These are phyloP conservation scores for Brachyrhaphis roseni DNA, from an alignment of 2,797 vertebrate species.

Conservation along the genomic window DNA sequence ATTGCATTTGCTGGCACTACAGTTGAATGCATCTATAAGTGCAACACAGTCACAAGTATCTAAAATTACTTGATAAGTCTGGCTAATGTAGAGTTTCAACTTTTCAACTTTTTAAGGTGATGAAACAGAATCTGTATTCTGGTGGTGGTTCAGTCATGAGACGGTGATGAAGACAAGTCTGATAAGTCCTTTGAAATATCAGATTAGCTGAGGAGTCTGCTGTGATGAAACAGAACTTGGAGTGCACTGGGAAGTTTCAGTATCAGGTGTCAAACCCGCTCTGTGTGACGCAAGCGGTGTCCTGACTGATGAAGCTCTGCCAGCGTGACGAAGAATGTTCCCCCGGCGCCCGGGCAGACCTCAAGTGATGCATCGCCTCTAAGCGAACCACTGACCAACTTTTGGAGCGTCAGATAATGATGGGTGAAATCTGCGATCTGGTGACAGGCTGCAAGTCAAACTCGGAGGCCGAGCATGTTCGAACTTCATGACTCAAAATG, in stretches of 20 bases:
- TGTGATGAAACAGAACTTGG: slow-evolving; percentile 11
- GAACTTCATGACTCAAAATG: slow-evolving; percentile 45
- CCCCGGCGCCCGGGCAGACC: not conserved
- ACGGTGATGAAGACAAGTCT: not conserved
- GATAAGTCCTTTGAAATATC: slow-evolving; percentile 1
- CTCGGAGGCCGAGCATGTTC: slow-evolving; percentile 34
- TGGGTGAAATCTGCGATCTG: slow-evolving; percentile 22
- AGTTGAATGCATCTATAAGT: not conserved
- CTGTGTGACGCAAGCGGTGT: slow-evolving; percentile 41
- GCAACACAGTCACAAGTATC: not conserved
- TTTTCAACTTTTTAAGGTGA: not conserved
- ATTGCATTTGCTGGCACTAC: no score
- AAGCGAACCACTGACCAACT: slow-evolving; percentile 30
- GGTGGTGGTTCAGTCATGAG: not conserved
- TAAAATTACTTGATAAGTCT: not conserved
- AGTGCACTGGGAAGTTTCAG: slow-evolving; percentile 11
- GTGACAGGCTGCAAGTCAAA: slow-evolving; percentile 48
- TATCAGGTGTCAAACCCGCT: not conserved
- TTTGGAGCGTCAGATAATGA: slow-evolving; percentile 11
- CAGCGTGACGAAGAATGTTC: slow-evolving; percentile 39
- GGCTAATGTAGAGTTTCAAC: not conserved
- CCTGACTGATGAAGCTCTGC: slow-evolving; percentile 50
- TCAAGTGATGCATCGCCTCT: slow-evolving; percentile 14
- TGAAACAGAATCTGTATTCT: slow-evolving; percentile 17
- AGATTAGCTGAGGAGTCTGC: slow-evolving; percentile 7